Evolutionary conservation across 1,140 invertebrate species (phyloP).

Genomic region (Drosophila athabasca): DNA sequence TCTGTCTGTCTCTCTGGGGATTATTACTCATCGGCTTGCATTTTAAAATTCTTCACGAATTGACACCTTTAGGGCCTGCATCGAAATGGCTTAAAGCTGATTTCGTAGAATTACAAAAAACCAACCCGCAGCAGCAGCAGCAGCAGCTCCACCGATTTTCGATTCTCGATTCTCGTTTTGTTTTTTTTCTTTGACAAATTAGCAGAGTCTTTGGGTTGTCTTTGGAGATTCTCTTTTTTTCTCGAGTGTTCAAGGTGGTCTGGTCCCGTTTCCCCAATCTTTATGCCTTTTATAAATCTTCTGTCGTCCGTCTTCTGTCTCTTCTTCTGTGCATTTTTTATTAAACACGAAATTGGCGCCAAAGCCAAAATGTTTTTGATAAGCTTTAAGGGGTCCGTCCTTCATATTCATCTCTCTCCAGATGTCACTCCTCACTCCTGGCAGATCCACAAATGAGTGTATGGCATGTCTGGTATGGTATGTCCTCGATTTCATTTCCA

Average conservation of each 20-base stretch:
- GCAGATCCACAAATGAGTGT: conserved; percentile 43
- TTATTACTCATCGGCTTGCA: conserved; percentile 75
- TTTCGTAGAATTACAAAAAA: conserved; percentile 76
- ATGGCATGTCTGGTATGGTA: conserved; percentile 40
- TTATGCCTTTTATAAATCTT: conserved; percentile 54
- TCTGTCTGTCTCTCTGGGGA: conserved; percentile 25
- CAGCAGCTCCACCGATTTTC: background rate
- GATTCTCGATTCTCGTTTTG: too few species aligned
- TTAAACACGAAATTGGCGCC: conserved; percentile 68
- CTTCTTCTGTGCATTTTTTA: conserved; percentile 11
- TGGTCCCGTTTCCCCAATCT: conserved; percentile 59
- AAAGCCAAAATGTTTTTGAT: conserved; percentile 75
- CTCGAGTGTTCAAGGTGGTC: conserved; percentile 23
- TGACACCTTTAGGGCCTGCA: conserved; percentile 63
- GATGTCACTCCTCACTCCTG: conserved; percentile 49
- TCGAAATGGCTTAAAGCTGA: conserved; percentile 60
- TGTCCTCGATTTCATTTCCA: conserved; percentile 46
- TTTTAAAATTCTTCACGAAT: conserved; percentile 76
- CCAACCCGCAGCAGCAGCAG: conserved; percentile 13
- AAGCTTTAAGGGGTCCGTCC: conserved; percentile 37
- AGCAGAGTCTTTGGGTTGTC: conserved; percentile 30
- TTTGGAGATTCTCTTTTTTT: background rate
- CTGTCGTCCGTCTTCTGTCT: conserved; percentile 12
- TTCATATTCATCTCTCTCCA: conserved; percentile 35
- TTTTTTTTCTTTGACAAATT: conserved; percentile 58